These are phyloP conservation scores for Gyps fulvus DNA, from an alignment of 2,113 vertebrate species.

Conservation along the genomic window DNA sequence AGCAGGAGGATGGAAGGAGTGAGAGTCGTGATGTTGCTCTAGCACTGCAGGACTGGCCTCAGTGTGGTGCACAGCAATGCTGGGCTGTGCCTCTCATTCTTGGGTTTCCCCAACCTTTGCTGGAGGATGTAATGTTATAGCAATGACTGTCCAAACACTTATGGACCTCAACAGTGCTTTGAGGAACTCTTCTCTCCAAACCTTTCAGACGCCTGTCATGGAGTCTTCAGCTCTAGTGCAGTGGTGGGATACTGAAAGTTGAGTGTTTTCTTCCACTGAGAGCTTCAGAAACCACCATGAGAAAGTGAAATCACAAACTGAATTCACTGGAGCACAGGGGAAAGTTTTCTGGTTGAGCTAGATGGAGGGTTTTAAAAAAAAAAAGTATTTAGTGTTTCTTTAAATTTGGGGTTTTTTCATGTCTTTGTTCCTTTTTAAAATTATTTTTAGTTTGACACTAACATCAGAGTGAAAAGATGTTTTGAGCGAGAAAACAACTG, in stretches of 20 bases:
- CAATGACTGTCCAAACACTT: not conserved
- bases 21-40: rapidly evolving
- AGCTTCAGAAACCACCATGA: not conserved
- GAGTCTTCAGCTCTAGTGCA: not conserved
- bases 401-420: not conserved
- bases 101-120: not conserved
- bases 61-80: rapidly evolving
- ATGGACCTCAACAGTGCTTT: not conserved
- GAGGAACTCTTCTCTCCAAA: not conserved
- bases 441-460: not conserved
- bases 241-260: not conserved
- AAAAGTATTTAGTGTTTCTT: not conserved
- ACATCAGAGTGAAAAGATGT: not conserved
- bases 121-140: rapidly evolving
- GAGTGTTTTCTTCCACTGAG: not conserved
- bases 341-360: not conserved
- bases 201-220: not conserved
- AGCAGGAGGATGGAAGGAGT: not conserved
- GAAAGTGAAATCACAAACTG: not conserved
- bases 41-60: not conserved
- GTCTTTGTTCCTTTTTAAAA: not conserved
- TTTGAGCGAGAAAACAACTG: not conserved
- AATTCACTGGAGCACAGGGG: not conserved
- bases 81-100: not conserved
- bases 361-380: not conserved